phyloP scores from a whole-genome alignment of 2,113 vertebrate species.

The Anarhynchus alexandrinus region DNA sequence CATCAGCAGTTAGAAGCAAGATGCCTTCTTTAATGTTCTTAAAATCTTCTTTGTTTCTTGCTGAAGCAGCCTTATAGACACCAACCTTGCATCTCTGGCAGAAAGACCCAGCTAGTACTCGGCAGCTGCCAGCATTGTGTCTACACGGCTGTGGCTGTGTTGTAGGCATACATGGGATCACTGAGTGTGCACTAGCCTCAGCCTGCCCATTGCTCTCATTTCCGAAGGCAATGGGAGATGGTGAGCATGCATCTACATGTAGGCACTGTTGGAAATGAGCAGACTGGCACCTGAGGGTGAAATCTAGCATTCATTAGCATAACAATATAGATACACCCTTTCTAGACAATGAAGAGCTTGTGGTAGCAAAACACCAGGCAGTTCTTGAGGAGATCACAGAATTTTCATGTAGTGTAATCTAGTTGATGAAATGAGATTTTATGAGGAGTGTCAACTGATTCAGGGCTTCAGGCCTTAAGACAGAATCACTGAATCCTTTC shows the following conservation, averaged over 20 bases:
- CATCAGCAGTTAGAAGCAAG: neutral
- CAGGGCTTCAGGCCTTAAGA: neutral
- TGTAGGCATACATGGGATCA: accelerated
- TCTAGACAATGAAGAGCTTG: neutral
- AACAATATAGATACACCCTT: neutral
- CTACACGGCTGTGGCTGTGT: accelerated
- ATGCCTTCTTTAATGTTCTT: neutral
- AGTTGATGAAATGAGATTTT: neutral
- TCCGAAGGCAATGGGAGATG: neutral
- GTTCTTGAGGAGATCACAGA: neutral
- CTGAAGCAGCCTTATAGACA: neutral
- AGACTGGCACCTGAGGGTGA: neutral
- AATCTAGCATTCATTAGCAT: neutral
- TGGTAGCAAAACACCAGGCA: neutral
- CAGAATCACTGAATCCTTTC: neutral
- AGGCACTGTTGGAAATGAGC: neutral
- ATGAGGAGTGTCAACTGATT: neutral
- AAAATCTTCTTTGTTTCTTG: neutral
- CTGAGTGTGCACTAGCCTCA: neutral
- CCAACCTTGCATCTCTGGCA: accelerated
- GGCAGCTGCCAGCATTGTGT: neutral
- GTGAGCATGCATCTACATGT: neutral
- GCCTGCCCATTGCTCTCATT: neutral
- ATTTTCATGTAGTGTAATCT: neutral
- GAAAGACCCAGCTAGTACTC: neutral